These are phyloP conservation scores for Lophura nycthemera DNA, from an alignment of 2,113 vertebrate genomes.

Conservation along the genomic window DNA sequence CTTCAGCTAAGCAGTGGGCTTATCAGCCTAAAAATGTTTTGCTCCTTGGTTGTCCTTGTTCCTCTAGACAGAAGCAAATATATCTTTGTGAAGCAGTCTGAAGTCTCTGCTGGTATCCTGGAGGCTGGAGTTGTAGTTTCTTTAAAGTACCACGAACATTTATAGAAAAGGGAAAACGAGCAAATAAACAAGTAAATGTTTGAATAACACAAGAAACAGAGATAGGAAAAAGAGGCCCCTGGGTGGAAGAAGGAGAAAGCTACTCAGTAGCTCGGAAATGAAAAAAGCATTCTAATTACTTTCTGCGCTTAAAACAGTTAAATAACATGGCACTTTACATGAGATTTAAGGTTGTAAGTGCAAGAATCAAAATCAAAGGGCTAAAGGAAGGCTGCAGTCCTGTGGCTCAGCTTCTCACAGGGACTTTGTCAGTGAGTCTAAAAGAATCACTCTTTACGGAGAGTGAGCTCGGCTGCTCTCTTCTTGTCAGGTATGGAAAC, in stretches of 20 bases:
- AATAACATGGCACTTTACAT: slow-evolving; percentile 33
- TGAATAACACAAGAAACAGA: slow-evolving; percentile 15
- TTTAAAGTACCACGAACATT: background rate
- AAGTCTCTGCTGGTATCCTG: background rate
- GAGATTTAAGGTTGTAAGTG: background rate
- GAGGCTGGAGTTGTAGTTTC: background rate
- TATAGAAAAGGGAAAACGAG: background rate
- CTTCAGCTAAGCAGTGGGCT: background rate
- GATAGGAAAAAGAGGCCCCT: slow-evolving; percentile 6
- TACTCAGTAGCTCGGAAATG: background rate
- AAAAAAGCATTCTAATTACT: slow-evolving; percentile 36
- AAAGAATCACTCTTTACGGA: background rate
- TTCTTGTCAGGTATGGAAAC: background rate
- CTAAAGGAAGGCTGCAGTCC: background rate
- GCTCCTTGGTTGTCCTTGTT: background rate
- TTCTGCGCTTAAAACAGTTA: slow-evolving; percentile 51
- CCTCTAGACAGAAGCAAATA: background rate
- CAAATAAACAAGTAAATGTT: background rate
- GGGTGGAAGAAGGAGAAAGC: background rate
- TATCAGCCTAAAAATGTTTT: background rate
- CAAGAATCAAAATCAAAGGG: background rate
- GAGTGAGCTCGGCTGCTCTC: background rate
- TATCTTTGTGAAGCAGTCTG: background rate
- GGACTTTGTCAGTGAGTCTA: background rate
- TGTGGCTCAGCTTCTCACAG: background rate